Evolutionary conservation across 2,888 invertebrate genomes (phyloP).

Genomic region (Fragum whitleyi): DNA sequence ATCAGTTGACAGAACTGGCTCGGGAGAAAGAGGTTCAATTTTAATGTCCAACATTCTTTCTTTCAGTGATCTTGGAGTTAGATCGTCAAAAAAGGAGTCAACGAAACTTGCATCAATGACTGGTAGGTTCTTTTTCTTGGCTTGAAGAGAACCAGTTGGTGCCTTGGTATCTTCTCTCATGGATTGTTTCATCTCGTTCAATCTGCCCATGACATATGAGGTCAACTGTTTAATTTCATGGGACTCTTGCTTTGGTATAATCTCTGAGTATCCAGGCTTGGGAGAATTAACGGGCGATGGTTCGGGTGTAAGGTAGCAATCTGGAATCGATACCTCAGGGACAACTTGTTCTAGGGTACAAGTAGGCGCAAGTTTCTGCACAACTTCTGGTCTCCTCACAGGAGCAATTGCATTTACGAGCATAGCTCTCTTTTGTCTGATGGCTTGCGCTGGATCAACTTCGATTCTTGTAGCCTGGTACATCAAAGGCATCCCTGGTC

Average conservation of each 20-base stretch:
- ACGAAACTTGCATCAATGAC: slow-evolving; percentile 74
- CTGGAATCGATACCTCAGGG: slow-evolving; percentile 75
- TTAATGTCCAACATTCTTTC: slow-evolving; percentile 51
- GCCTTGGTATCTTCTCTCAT: slow-evolving; percentile 40
- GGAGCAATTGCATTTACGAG: slow-evolving; percentile 51
- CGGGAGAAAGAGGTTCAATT: slow-evolving; percentile 56
- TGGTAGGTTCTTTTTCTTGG: slow-evolving; percentile 69
- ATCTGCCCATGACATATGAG: slow-evolving; percentile 57
- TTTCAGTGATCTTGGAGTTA: slow-evolving; percentile 36
- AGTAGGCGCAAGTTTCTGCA: slow-evolving; percentile 62
- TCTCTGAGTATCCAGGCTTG: slow-evolving; percentile 60
- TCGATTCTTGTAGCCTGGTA: slow-evolving; percentile 60
- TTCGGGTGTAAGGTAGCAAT: slow-evolving; percentile 80
- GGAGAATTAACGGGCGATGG: slow-evolving; percentile 80
- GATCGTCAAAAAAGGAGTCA: slow-evolving; percentile 76
- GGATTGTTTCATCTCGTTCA: slow-evolving; percentile 47
- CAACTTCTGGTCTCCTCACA: slow-evolving; percentile 52
- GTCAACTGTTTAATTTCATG: slow-evolving; percentile 72
- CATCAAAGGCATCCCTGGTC: slow-evolving; percentile 66
- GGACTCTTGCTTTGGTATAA: slow-evolving; percentile 53
- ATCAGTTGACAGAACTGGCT: slow-evolving; percentile 19
- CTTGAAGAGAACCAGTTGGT: slow-evolving; percentile 29
- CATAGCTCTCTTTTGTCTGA: slow-evolving; percentile 59
- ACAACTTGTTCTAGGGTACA: slow-evolving; percentile 75
- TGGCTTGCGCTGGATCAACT: slow-evolving; percentile 36